Percentiles rank a stretch among this genome's conserved stretches.
These are phyloP conservation scores for Epinephelus moara DNA, from an alignment of 2,113 vertebrate species.

Conservation along the genomic window DNA sequence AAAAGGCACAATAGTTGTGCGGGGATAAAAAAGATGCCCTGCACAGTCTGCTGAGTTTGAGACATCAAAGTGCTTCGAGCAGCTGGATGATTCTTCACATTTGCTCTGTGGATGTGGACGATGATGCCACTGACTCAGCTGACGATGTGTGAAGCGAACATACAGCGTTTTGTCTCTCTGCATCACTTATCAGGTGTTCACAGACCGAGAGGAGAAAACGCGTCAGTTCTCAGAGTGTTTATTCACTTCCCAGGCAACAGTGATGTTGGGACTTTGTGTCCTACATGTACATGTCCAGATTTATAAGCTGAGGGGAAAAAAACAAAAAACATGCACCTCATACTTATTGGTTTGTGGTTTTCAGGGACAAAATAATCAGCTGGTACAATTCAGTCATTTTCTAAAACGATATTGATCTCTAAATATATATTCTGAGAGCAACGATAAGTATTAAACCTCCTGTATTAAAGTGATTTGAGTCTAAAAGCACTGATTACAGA, in stretches of 20 bases:
- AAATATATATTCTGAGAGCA: constrained; percentile 67
- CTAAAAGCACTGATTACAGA: constrained; percentile 66
- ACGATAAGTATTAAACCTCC: constrained; percentile 54
- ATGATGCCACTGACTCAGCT: neutral
- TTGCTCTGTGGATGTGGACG: neutral
- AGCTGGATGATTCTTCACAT: neutral
- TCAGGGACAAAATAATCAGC: constrained; percentile 36
- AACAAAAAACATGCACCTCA: constrained; percentile 63
- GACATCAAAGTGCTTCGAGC: neutral
- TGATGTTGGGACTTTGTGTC: constrained; percentile 53
- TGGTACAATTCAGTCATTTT: constrained; percentile 65
- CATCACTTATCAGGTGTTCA: neutral
- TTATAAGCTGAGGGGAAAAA: constrained; percentile 32
- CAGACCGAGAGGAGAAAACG: neutral
- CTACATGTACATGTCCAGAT: constrained; percentile 36
- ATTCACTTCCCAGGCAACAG: constrained; percentile 73
- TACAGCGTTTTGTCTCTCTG: neutral
- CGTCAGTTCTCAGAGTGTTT: constrained; percentile 63
- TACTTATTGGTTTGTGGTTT: constrained; percentile 38
- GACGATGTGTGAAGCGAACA: neutral
- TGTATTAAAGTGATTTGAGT: constrained; percentile 60
- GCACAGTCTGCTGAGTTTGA: neutral
- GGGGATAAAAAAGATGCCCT: neutral
- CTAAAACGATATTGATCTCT: constrained; percentile 67
- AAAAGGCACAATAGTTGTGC: neutral